Base-by-base conservation (phyloP, 30 jellyfish, hydroid and myxozoan species). In the Pseudorhiza aurosa region DNA sequence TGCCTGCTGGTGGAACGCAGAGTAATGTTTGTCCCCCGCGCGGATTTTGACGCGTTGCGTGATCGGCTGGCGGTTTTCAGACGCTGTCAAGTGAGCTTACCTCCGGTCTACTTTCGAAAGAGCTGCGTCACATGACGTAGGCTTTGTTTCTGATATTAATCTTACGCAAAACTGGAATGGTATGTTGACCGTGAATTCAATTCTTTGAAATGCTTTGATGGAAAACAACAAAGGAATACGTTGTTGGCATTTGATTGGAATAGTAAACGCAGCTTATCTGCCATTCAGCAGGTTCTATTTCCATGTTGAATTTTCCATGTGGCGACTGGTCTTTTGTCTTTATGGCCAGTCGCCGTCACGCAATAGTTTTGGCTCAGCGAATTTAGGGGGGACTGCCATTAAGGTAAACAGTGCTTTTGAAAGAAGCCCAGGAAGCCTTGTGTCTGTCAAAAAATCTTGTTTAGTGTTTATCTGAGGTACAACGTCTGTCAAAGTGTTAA, bases 301-400 rank as follows among this genome's bases (percentile, higher is more conserved):
- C 75, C 32, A 39, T 32, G 72, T 44, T 25, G 53, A 62, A 22
- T 22, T 53, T 77, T 80, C 91, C 91, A 65, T 80, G 91, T 60
- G 91, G 91, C 84, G 91, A 80, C 91, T 80, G 68, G 84, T 65
- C 84, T 39, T 44, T 80, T 80, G 82, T 80, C 75, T 51, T 72
- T 30, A 39, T 10, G 64, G 44, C 36, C 62, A 11, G 62, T 72
- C 68, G 18, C 58, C 68, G 75, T 72, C 86, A 72, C 86, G 86
- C 86, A 72, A 72, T 57, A 11, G 36, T 57, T 39, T 72, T 56
- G 26, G 42, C 42, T 45, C 11, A 28, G 44, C 71, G 9, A 46
- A 24, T 51, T 18, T 26, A 32, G 83, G 83, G 83, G 83, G 77
- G 15, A 31, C 30, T 8, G 42, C 14, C 3, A 53, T 18, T 46